Evolutionary conservation across 2,113 vertebrate species (phyloP).

Genomic region (Alosa alosa): DNA sequence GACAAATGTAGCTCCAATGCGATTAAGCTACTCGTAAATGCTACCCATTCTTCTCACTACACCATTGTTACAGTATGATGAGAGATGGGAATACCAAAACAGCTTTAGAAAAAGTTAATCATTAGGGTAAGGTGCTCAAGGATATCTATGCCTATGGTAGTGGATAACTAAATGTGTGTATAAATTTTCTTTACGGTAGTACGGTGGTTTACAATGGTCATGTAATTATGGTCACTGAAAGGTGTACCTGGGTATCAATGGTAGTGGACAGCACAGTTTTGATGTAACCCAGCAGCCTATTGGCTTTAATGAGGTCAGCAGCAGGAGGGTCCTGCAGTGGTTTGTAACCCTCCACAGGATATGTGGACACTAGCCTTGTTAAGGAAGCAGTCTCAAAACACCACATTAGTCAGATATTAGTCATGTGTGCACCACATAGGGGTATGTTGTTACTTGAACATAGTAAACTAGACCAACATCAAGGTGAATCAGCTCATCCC

Average conservation of each 20-base stretch:
- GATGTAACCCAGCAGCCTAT: conserved; percentile 83
- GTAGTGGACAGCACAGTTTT: conserved; percentile 79
- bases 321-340: conserved; percentile 89
- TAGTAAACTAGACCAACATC: not conserved
- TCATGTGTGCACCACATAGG: not conserved
- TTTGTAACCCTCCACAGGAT: conserved; percentile 87
- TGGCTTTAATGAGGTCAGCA: conserved; percentile 81
- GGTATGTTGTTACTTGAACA: not conserved
- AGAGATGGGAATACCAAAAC: too few species aligned
- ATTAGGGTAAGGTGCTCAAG: too few species aligned
- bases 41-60: too few species aligned
- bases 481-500: too few species aligned
- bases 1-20: too few species aligned
- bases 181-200: too few species aligned
- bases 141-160: too few species aligned
- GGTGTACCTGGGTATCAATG: conserved; percentile 80
- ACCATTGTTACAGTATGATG: too few species aligned
- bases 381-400: conserved; percentile 62
- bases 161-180: too few species aligned
- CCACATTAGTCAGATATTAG: not conserved
- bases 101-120: too few species aligned
- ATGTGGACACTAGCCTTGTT: conserved; percentile 72
- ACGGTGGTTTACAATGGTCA: not conserved
- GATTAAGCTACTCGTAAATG: too few species aligned
- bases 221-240: not conserved